Evolutionary conservation across 2,888 invertebrate species (phyloP), one percentile per base, ranked within the genome.

Genomic region (Sinhomidia bicolor): DNA sequence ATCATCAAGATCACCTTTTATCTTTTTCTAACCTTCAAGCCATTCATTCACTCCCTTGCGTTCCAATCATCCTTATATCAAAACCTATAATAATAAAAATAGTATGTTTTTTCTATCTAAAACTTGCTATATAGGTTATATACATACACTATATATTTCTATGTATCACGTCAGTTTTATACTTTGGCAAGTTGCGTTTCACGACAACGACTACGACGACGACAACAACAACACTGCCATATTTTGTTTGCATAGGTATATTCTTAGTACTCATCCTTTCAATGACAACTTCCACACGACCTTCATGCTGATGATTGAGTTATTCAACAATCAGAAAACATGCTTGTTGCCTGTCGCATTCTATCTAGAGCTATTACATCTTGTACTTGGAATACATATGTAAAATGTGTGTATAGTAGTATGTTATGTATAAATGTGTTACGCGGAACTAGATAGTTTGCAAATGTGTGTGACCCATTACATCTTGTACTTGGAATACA

Each of bases 261-360:
- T 14, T 5, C 68, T 7, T 68, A 9, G 1, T 17, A 5, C 10
- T 60, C 2, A 9, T 17, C 41, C 36, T 32, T 36, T 68, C 68
- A 68, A 68, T 68, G 68, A 68, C 68, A 68, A 68, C n/a, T 68
- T 68, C 68, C 17, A 17, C 68, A 68, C 32, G 68, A 68, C 68
- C 68, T 68, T 68, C 68, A 36, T 68, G 10, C 44, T 44, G 62
- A 62, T 26, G 54, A 51, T 51, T 3, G 7, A 54, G 60, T 29
- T 68, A 29, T 29, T 14, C 32, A 68, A 68, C 12, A 60, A 26
- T 60, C 54, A 5, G n/a, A 14, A 4, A 9, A 51, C 14, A 51
- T 51, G 3, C 9, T n/a, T 4, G 51, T n/a, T n/a, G 10, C n/a
- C n/a, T 14, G n/a, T 14, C n/a, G n/a, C 51, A 51, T 51, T 4